Evolutionary conservation across 2,113 vertebrate species (phyloP).

Genomic region (Heloderma charlesbogerti): DNA sequence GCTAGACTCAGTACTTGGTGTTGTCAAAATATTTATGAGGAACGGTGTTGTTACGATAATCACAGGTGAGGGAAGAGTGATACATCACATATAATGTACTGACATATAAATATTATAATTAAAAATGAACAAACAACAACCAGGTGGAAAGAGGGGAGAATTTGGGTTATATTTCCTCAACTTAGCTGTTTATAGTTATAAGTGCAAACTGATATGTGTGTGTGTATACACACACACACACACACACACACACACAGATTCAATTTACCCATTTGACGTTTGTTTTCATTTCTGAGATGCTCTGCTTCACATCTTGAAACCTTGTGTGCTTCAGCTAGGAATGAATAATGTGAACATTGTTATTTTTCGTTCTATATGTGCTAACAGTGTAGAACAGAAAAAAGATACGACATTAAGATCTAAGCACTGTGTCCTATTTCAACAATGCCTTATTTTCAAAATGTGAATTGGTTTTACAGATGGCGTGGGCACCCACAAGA

Average conservation of each 20-base stretch:
- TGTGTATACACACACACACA: too few species aligned
- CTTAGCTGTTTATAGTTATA: background rate
- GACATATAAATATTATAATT: too few species aligned
- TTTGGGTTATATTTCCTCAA: background rate
- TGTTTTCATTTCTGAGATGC: conserved; percentile 87
- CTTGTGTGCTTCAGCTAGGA: conserved; percentile 87
- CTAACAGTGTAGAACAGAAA: conserved; percentile 1
- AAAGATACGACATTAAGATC: background rate
- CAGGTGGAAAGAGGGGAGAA: background rate
- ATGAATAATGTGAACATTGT: conserved; percentile 65
- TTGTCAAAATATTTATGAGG: too few species aligned
- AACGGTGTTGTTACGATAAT: too few species aligned
- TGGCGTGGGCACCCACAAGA: background rate
- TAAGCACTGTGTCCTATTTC: background rate
- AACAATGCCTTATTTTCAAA: background rate
- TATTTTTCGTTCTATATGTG: conserved; percentile 41
- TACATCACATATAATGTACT: too few species aligned
- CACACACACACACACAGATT: too few species aligned
- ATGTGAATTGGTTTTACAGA: too few species aligned
- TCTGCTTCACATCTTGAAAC: conserved; percentile 85
- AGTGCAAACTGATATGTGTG: conserved; percentile 28
- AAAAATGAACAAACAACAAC: too few species aligned
- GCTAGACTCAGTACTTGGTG: too few species aligned
- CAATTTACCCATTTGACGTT: conserved; percentile 86
- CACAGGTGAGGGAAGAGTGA: too few species aligned